Base-by-base conservation (phyloP, 2,113 vertebrate genomes). In the Fulmarus glacialis region DNA sequence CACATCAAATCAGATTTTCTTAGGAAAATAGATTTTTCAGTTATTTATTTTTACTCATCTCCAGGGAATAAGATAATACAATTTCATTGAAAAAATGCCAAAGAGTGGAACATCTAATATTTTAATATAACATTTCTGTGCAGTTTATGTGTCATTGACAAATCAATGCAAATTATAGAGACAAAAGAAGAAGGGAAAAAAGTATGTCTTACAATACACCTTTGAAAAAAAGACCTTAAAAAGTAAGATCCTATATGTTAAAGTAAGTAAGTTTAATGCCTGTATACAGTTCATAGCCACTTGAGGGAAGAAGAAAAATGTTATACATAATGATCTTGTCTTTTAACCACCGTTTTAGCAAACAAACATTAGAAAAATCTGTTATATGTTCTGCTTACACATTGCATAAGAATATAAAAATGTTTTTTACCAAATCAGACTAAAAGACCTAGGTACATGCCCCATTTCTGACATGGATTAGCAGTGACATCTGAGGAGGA, bases 361-460 rank as follows among this genome's bases (percentile, higher is more conserved):
- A 87, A n/a, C 3, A 64, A 73, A 36, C 1, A 30, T 6, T 38
- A 45, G 20, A 91, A 89, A 56, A 52, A 9, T 26, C 23, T 64
- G 26, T 8, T 34, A 4, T 60, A 32, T 42, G 7, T 6, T 80
- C 6, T 13, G 45, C 14, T 81, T 70, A 34, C 15, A 52, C 4
- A 16, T 60, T 67, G 4, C 8, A 29, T 32, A 38, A 3, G 0
- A 71, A n/a, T 60, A 63, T 12, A 45, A 38, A 56, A n/a, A 6
- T 10, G 0, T 3, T 74, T 93, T 78, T 85, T 36, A 52, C 2
- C 2, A 42, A 42, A 48, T 36, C 8, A 53, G 3, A 58, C 10
- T 52, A 42, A 87, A 87, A n/a, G 11, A 47, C 6, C 1, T 6
- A 58, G 2, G 6, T n/a, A 6, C 1, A 3, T 43, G 2, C 40